phyloP scores from a whole-genome alignment of 2,113 vertebrate genomes.

The Gymnarchus niloticus region DNA sequence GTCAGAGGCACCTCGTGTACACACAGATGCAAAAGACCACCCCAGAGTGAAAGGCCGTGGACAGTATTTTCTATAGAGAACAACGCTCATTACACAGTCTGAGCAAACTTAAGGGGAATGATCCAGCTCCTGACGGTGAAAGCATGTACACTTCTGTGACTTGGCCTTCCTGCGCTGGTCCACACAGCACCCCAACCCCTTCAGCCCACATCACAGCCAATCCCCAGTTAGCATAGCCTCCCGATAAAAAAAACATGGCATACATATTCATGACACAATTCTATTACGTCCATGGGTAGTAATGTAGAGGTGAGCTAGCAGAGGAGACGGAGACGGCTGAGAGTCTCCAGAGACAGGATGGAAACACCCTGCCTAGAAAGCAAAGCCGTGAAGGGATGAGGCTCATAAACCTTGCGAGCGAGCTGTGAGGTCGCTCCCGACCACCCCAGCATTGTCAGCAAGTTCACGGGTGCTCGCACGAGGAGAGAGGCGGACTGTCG shows the following conservation, averaged over 20 bases:
- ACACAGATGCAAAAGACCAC: not conserved
- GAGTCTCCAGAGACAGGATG: not conserved
- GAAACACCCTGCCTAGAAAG: too few species aligned
- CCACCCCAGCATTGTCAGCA: not conserved
- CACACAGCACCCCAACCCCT: not conserved
- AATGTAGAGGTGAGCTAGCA: conserved; percentile 33
- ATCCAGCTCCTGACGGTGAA: not conserved
- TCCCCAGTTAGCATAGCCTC: not conserved
- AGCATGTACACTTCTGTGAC: too few species aligned
- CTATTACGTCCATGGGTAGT: conserved; percentile 37
- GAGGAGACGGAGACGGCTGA: not conserved
- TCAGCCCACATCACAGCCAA: not conserved
- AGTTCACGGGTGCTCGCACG: too few species aligned
- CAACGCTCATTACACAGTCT: not conserved
- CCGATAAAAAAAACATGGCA: not conserved
- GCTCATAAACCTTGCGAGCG: not conserved
- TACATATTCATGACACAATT: conserved; percentile 21
- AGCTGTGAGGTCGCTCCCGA: not conserved
- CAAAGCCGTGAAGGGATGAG: not conserved
- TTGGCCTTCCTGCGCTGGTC: not conserved
- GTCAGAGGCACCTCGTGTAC: not conserved
- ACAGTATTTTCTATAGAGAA: too few species aligned
- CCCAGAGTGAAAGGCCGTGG: not conserved
- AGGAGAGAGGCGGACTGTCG: not conserved
- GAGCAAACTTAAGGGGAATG: not conserved